Percentiles rank a stretch among this genome's conserved stretches.
Conservation (phyloP, 2,113 vertebrate species). For the Pontoporia blainvillei region DNA sequence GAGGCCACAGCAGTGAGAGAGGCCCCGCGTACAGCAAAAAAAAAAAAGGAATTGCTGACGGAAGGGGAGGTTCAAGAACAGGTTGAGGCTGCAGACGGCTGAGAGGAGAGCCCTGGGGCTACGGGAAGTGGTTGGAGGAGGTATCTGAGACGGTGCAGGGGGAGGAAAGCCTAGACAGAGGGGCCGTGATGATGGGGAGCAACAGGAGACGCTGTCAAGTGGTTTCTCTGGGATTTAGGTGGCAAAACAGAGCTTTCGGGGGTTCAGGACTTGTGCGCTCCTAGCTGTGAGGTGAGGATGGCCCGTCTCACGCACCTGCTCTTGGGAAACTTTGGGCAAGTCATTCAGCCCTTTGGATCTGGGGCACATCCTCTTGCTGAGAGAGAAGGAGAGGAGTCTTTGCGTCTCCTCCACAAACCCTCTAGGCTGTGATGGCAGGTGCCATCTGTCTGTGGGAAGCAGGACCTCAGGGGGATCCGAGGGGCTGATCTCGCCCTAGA, state of each 20-base stretch:
- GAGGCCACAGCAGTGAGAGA: too few relatives aligned
- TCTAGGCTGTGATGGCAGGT: not conserved
- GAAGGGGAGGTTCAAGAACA: not conserved
- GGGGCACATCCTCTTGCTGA: not conserved
- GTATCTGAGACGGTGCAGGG: not conserved
- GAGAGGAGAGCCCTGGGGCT: not conserved
- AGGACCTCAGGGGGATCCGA: not conserved
- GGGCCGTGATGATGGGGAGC: accelerated
- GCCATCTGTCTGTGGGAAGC: not conserved
- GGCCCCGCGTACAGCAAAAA: too few relatives aligned
- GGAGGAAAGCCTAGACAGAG: not conserved
- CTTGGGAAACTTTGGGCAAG: not conserved
- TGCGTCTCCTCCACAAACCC: not conserved
- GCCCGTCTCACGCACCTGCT: not conserved
- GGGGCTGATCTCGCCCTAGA: not conserved
- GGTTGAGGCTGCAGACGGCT: not conserved
- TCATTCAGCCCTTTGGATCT: not conserved
- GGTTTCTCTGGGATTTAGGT: not conserved
- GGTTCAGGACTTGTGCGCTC: not conserved
- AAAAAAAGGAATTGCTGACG: not conserved
- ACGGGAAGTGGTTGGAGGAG: not conserved
- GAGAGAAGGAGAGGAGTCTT: not conserved
- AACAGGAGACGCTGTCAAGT: not conserved
- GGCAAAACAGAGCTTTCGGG: not conserved
- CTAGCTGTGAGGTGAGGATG: not conserved